Conservation (phyloP, 2,888 invertebrate genomes). For the Microdon myrmicae region DNA sequence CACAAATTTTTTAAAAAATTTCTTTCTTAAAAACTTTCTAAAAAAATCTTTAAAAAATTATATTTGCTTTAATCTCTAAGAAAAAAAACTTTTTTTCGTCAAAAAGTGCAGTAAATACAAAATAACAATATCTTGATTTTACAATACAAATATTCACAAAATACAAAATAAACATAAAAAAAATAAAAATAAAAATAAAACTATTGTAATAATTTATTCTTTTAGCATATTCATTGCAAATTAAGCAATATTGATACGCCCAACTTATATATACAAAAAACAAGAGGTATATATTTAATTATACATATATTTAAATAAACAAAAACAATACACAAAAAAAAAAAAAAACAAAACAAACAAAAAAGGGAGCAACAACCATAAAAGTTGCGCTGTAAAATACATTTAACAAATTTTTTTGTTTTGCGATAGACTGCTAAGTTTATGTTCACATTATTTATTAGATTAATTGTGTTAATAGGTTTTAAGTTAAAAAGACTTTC, state of each 20-base stretch:
- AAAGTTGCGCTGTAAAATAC: slow-evolving; percentile 44
- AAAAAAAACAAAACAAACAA: slow-evolving; percentile 22
- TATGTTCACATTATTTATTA: slow-evolving; percentile 23
- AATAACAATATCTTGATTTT: slow-evolving; percentile 15
- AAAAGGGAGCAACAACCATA: slow-evolving; percentile 20
- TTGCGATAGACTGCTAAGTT: slow-evolving; percentile 46
- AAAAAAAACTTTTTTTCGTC: slow-evolving; percentile 26
- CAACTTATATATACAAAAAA: slow-evolving; percentile 27
- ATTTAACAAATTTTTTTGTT: slow-evolving; percentile 44
- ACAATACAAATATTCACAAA: slow-evolving; percentile 6
- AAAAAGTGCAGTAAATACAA: slow-evolving; percentile 24
- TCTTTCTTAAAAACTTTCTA: no score
- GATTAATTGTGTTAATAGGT: slow-evolving; percentile 48
- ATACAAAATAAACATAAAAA: slow-evolving; percentile 28
- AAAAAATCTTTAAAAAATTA: neutral
- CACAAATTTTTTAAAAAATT: no score
- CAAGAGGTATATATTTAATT: slow-evolving; percentile 11
- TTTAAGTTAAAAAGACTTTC: slow-evolving; percentile 23
- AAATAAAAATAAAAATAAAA: slow-evolving; percentile 15
- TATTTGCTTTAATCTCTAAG: neutral
- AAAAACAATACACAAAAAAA: slow-evolving; percentile 30
- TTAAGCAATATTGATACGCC: slow-evolving; percentile 48
- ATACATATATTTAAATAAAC: slow-evolving; percentile 25
- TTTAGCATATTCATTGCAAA: slow-evolving; percentile 47
- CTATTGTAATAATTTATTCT: slow-evolving; percentile 44